Percentiles rank a stretch among this genome's conserved stretches.
Evolutionary conservation across 1,140 invertebrate species (phyloP).

Genomic region (Aphelenchoides avenae): DNA sequence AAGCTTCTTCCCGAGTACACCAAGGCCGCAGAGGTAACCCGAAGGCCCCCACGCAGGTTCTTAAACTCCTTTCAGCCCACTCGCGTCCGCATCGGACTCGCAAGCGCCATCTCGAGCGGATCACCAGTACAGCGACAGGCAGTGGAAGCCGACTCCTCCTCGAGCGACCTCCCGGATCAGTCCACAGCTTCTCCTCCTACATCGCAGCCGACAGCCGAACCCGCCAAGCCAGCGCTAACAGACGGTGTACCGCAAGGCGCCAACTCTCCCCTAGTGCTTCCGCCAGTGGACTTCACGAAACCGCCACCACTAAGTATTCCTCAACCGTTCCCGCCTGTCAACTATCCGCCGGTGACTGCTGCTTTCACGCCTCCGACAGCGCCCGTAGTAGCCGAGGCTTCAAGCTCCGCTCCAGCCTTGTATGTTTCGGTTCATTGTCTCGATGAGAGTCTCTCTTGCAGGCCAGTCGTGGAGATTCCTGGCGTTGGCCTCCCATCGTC

Average conservation of each 20-base stretch:
- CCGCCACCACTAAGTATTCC: no score
- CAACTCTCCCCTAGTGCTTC: no score
- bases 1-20: conserved; percentile 31
- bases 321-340: no score
- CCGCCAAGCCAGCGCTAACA: no score
- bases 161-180: background rate
- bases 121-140: background rate
- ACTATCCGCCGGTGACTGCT: no score
- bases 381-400: no score
- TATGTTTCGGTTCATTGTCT: background rate
- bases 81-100: background rate
- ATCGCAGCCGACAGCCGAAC: no score
- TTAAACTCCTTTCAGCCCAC: background rate
- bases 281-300: no score
- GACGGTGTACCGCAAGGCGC: no score
- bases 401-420: no score
- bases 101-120: background rate
- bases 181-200: background rate
- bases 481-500: background rate
- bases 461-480: background rate
- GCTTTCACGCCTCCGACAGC: no score
- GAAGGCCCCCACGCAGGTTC: background rate
- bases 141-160: background rate
- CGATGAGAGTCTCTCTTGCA: background rate
- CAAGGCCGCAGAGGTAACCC: background rate